Conservation (phyloP, 1,140 invertebrate genomes). For the Eumaeus atala region DNA sequence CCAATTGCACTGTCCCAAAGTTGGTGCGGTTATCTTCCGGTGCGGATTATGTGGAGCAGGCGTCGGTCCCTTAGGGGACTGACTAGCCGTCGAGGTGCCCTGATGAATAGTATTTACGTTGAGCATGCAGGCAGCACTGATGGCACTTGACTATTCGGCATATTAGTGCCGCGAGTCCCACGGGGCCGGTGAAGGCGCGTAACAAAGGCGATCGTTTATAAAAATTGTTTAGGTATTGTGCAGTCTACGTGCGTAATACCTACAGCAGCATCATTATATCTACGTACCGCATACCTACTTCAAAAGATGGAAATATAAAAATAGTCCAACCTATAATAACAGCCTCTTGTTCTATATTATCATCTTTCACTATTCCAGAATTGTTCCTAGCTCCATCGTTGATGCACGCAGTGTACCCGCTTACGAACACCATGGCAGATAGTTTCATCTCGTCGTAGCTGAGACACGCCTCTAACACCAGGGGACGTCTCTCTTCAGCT, state of each 20-base stretch:
- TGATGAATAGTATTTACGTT: no score
- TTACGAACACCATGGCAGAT: conserved; percentile 76
- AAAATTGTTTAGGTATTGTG: conserved; percentile 62
- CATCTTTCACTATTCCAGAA: conserved; percentile 62
- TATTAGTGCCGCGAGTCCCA: conserved; percentile 63
- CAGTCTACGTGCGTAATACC: conserved; percentile 71
- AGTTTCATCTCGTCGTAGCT: conserved; percentile 78
- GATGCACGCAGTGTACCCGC: conserved; percentile 77
- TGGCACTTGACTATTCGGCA: no score
- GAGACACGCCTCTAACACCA: conserved; percentile 72
- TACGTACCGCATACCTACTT: conserved; percentile 65
- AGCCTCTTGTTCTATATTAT: conserved; percentile 37
- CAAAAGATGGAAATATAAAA: conserved; percentile 34
- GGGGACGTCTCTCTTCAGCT: conserved; percentile 44
- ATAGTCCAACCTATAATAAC: conserved; percentile 48
- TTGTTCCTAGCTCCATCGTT: conserved; percentile 79
- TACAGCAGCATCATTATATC: conserved; percentile 52
- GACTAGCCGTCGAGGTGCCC: no score
- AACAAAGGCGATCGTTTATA: conserved; percentile 56
- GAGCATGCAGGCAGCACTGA: no score
- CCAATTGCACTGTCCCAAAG: no score
- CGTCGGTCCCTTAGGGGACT: no score
- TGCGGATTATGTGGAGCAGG: no score
- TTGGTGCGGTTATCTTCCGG: no score
- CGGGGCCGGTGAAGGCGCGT: conserved; percentile 43